These are phyloP conservation scores for Dendropsophus ebraccatus DNA, from an alignment of 2,113 vertebrate genomes.

Conservation along the genomic window DNA sequence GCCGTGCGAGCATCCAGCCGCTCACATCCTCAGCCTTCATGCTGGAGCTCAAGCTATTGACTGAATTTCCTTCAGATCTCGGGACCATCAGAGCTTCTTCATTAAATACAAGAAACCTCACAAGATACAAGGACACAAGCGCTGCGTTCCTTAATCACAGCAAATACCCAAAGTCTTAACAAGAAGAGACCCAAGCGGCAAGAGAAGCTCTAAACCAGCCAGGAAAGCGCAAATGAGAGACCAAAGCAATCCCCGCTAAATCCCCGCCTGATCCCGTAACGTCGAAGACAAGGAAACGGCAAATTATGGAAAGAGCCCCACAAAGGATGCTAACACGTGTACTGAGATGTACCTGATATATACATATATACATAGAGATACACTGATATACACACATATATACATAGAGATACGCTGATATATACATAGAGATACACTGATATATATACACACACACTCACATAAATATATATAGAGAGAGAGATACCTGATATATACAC, in stretches of 20 bases:
- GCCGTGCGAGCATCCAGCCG: neutral
- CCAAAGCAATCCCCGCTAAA: neutral
- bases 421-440: too few relatives aligned
- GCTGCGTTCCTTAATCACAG: conserved; percentile 39
- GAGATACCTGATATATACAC: too few relatives aligned
- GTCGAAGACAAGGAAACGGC: too few relatives aligned
- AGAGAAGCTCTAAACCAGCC: neutral
- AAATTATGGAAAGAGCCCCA: too few relatives aligned
- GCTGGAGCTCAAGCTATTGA: conserved; percentile 43
- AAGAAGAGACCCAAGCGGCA: neutral
- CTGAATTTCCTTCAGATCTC: conserved; percentile 51
- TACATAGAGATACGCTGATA: too few relatives aligned
- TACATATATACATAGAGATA: neutral
- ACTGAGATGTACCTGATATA: too few relatives aligned
- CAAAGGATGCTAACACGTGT: too few relatives aligned
- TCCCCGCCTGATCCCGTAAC: too few relatives aligned
- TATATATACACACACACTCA: too few relatives aligned
- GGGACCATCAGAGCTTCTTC: neutral
- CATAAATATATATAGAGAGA: too few relatives aligned
- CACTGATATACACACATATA: too few relatives aligned
- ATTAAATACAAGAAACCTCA: conserved; percentile 35
- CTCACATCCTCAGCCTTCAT: conserved; percentile 56
- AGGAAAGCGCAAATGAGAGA: neutral
- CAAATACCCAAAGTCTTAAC: conserved; percentile 37
- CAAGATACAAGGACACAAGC: neutral